These are phyloP conservation scores for Andricus curvator DNA, from an alignment of 2,888 invertebrate species.

Conservation along the genomic window DNA sequence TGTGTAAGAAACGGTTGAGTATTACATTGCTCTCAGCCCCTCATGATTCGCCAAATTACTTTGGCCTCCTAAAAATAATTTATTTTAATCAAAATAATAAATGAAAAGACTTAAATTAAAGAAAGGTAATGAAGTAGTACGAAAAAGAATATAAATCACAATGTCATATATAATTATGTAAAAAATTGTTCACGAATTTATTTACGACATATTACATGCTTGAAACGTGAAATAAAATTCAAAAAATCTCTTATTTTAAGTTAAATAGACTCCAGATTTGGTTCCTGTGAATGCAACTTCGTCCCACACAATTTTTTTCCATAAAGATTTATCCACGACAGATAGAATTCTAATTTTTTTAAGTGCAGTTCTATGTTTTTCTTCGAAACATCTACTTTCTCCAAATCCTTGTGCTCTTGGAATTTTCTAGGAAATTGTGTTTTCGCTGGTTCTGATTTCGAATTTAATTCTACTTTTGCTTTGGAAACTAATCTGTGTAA, in stretches of 20 bases:
- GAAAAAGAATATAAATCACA: no score
- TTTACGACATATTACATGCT: not conserved
- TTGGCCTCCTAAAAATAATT: no score
- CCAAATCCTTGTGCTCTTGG: constrained; percentile 66
- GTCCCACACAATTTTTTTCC: constrained; percentile 12
- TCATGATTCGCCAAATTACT: no score
- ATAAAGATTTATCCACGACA: constrained; percentile 82
- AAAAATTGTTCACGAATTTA: not conserved
- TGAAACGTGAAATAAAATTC: not conserved
- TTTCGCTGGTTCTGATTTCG: constrained; percentile 59
- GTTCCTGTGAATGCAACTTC: not conserved
- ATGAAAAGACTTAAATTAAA: no score
- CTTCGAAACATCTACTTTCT: constrained; percentile 63
- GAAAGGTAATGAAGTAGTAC: no score
- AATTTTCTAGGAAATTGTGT: constrained; percentile 81
- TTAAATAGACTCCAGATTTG: not conserved
- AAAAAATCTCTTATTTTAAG: not conserved
- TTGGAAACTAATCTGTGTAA: constrained; percentile 80
- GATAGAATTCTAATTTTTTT: constrained; percentile 87
- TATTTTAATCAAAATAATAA: no score
- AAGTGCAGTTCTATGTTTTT: constrained; percentile 79
- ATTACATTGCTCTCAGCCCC: no score
- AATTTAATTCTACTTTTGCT: constrained; percentile 73
- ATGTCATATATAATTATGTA: not conserved
- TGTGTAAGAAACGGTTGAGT: no score